Base-by-base conservation (phyloP, 92 coral and sea anemone genomes). In the Epizoanthus scotinus region DNA sequence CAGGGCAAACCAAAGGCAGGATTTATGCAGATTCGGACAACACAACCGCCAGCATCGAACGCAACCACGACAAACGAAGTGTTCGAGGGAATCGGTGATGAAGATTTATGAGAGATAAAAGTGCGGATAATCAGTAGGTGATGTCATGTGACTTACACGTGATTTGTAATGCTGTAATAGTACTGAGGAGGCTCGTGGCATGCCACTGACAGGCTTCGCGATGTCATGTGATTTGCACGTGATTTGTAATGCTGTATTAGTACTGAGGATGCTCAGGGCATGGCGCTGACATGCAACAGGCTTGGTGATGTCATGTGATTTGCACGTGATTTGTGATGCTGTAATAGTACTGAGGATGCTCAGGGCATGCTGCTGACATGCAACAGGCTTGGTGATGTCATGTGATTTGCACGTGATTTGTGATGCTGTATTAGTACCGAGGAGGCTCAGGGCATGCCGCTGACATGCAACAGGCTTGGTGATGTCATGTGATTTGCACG, bases 51-150 rank as follows among this genome's bases (percentile, higher is more conserved):
- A 9, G 28, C 83, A 50, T 77, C 82, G 25, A 61, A 78, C 36
- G 90, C 88, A 55, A 71, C 91, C 52, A 93, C 84, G 61, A 86
- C 93, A 13, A 94, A 94, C 77, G 89, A 94, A 74, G 94, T 94
- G 31, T 94, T 94, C 77, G 98, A 92, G 67, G 98, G 96, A 20
- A 94, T 94, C 80, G 94, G 97, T 67, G 97, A 94, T 81, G 98
- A 94, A 63, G 98, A 94, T 66, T 87, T 94, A 69, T 94, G 57
- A 79, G 70, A 74, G 57, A 29, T 52, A 71, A 55, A 24, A 28
- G 34, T 34, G 40, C 5, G 0, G 49, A 77, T 28, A 61, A 54
- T 55, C 68, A 77, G 22, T 19, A 34, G 69, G 21, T 26, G 34
- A 31, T 10, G 47, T 9, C 34, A 26, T 22, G 29, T 12, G 21